Conservation (phyloP, 2,113 vertebrate genomes). For the Daubentonia madagascariensis region DNA sequence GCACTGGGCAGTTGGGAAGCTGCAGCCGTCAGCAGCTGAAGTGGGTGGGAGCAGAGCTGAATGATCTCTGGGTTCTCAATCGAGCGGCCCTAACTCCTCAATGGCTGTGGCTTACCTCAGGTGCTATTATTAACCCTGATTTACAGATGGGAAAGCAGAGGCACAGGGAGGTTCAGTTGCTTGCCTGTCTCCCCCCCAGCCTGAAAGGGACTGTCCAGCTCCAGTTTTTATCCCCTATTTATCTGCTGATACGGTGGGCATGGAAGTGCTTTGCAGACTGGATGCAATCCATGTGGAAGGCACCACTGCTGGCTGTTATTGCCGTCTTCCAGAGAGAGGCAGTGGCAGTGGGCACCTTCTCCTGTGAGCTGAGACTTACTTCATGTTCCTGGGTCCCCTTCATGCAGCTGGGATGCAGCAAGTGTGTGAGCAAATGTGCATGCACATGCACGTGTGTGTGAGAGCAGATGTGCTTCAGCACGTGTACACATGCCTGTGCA, state of each 20-base stretch:
- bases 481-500: rapidly evolving
- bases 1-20: background rate
- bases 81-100: background rate
- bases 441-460: background rate
- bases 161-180: background rate
- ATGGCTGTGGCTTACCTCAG: background rate
- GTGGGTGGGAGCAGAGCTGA: background rate
- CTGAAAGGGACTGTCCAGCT: background rate
- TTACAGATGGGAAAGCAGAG: background rate
- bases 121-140: background rate
- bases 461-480: background rate
- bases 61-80: background rate
- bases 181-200: rapidly evolving
- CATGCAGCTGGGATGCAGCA: background rate
- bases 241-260: background rate
- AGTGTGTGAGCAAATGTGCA: background rate
- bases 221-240: background rate
- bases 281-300: background rate
- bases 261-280: background rate
- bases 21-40: background rate
- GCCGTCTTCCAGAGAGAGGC: background rate
- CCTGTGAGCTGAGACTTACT: background rate
- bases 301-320: rapidly evolving
- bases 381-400: background rate
- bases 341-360: rapidly evolving